A percentile compares a stretch with the other conserved stretches of the same genome.
phyloP scores from a whole-genome alignment of 2,113 vertebrate genomes.

The Erythrocebus patas region DNA sequence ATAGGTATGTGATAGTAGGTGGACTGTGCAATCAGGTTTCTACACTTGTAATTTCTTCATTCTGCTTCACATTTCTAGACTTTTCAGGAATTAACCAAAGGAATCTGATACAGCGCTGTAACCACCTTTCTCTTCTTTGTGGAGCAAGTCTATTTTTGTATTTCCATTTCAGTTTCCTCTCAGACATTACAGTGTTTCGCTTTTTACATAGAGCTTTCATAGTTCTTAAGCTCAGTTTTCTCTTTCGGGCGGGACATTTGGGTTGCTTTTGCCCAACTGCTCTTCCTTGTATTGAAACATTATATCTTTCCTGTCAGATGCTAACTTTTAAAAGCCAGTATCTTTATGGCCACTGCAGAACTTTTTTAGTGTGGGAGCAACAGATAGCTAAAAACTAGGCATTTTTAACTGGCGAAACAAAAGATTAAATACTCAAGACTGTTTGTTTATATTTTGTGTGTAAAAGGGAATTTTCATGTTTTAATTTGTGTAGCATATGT shows the following conservation, averaged over 20 bases:
- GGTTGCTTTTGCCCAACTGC: background rate
- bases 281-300: background rate
- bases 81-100: background rate
- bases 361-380: background rate
- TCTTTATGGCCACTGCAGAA: background rate
- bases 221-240: background rate
- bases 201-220: background rate
- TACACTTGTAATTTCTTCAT: background rate
- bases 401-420: slow-evolving; percentile 17
- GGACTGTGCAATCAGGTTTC: background rate
- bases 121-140: background rate
- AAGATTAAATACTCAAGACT: background rate
- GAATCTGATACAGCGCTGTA: too few species aligned
- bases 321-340: background rate
- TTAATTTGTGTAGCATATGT: background rate
- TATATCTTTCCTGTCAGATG: background rate
- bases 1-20: background rate
- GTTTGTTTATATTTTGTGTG: background rate
- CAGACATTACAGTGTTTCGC: background rate
- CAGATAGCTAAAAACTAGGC: background rate
- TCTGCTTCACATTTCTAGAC: background rate
- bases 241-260: background rate
- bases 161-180: background rate
- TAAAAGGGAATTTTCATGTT: background rate
- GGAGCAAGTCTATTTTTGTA: background rate